These are phyloP conservation scores for Tricholaema leucomelas DNA, from an alignment of 2,113 vertebrate genomes.

Conservation along the genomic window DNA sequence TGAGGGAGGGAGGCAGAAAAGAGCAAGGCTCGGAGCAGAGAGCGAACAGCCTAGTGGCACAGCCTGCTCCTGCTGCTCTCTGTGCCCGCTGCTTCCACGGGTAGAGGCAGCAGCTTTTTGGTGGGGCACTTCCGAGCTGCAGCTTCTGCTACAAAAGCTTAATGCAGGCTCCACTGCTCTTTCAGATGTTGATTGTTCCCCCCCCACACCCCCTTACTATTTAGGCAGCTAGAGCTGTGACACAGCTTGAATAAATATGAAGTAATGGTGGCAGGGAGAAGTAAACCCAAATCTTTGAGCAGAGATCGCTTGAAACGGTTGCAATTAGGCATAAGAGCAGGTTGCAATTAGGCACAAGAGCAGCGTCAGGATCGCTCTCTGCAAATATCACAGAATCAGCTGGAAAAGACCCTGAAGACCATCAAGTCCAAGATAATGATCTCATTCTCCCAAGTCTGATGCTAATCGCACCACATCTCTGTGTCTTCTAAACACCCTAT, in stretches of 20 bases:
- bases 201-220: too few relatives aligned
- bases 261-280: background rate
- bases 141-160: background rate
- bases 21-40: constrained; percentile 21
- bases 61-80: background rate
- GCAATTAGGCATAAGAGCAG: too few relatives aligned
- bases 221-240: background rate
- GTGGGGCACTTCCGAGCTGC: background rate
- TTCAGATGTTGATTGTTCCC: background rate
- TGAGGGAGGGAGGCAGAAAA: constrained; percentile 44
- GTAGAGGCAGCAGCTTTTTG: background rate
- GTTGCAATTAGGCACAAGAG: background rate
- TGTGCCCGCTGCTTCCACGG: background rate
- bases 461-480: too few relatives aligned
- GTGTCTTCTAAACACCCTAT: background rate
- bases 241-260: background rate
- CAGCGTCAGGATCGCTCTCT: background rate
- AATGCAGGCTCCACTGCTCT: background rate
- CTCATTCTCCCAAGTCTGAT: too few relatives aligned
- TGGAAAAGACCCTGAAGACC: too few relatives aligned
- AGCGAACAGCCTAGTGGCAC: constrained; percentile 4
- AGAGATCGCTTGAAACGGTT: background rate
- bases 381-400: background rate
- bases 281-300: background rate
- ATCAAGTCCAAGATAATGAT: too few relatives aligned